Conservation (phyloP, 2,797 vertebrate species). For the Hafferia zeledoni region DNA sequence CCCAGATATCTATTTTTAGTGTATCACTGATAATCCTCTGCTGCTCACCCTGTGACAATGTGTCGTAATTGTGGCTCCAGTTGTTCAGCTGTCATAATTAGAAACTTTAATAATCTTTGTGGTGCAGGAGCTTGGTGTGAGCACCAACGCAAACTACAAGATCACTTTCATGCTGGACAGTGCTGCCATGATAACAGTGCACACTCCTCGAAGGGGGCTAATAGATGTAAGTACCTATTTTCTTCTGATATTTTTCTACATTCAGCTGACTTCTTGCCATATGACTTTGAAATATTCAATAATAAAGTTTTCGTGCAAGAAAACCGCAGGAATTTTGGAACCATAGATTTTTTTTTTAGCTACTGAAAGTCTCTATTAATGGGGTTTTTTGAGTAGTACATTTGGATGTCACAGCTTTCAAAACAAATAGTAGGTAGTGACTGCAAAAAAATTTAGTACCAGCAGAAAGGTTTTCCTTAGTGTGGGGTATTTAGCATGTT, state of each 20-base stretch:
- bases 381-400: background rate
- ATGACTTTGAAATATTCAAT: background rate
- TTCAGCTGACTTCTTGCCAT: background rate
- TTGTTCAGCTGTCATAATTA: background rate
- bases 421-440: background rate
- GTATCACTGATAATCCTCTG: background rate
- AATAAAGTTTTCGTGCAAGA: background rate
- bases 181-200: constrained; percentile 98
- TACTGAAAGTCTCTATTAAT: background rate
- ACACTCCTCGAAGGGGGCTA: constrained; percentile 94
- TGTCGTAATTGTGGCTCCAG: background rate
- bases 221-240: constrained; percentile 86
- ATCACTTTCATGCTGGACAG: constrained; percentile 99
- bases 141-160: constrained; percentile 97
- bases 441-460: background rate
- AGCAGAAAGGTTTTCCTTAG: background rate
- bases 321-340: background rate
- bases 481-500: background rate
- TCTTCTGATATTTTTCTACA: background rate
- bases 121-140: constrained; percentile 93
- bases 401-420: background rate
- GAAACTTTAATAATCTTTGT: constrained; percentile 42
- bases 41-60: background rate
- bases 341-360: background rate
- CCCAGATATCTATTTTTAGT: background rate